Base-by-base conservation (phyloP, 2,113 vertebrate species). In the Scytalopus superciliaris region DNA sequence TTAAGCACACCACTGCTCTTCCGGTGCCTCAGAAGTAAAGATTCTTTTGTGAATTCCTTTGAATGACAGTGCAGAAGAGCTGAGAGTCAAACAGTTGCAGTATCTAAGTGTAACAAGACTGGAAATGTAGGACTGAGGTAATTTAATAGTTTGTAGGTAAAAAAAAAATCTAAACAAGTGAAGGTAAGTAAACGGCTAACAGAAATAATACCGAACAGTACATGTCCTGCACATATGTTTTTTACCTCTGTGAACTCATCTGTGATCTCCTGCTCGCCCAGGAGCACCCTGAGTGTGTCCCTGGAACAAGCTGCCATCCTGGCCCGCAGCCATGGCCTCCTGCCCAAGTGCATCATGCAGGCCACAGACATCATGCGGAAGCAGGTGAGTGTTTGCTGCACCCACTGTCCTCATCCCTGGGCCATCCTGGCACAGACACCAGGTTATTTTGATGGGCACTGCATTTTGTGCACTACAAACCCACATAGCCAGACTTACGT, bases 281-380 rank as follows among this genome's bases (percentile, higher is more conserved):
- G 99, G 97, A 99, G 99, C 64, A 99, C 99, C 7, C 73, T 99
- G 73, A 99, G 98, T 2, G 98, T 99, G 85, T 99, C 99, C 27
- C 97, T 99, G 98, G 99, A 99, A 97, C 99, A 99, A 96, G 98
- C 99, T 1, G 99, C 98, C 96, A 98, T 98, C 21, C 92, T 99
- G 91, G 98, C 99, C 3, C 98, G 99, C 79, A 99, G 99, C 96
- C 99, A 99, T 0, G 98, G 99, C 3, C 98, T 99, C 59, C 94
- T 99, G 86, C 99, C 99, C 17, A 99, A 98, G 87, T 99, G 99
- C 47, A 98, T 99, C 97, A 99, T 99, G 99, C 99, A 99, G 94
- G 99, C 99, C 31, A 99, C 99, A 79, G 99, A 99, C 96, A 99
- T 99, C 90, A 99, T 99, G 99, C 98, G 99, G 23, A 99, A 99